Conservation (phyloP, 2,888 invertebrate species). For the Sinodicranocentrus sp. region DNA sequence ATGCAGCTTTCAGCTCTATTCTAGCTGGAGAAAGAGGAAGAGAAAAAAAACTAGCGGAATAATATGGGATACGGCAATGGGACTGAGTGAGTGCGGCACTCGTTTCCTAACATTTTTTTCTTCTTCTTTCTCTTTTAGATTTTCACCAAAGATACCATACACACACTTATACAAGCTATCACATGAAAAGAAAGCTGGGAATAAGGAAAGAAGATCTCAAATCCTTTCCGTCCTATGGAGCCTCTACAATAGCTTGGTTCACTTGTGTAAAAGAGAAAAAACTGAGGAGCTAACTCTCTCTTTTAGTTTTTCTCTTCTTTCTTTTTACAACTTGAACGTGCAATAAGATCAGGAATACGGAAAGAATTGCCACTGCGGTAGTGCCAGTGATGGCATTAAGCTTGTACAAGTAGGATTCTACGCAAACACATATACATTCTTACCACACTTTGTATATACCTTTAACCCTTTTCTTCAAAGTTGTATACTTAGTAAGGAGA, state of each 20-base stretch:
- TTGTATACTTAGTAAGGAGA: no score
- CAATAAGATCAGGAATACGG: constrained; percentile 44
- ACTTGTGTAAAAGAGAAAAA: background rate
- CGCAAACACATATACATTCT: no score
- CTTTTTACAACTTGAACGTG: constrained; percentile 49
- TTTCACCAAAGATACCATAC: background rate
- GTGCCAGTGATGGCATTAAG: constrained; percentile 34
- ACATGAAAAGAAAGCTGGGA: constrained; percentile 11
- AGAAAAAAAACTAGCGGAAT: constrained; percentile 29
- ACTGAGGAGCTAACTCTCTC: background rate
- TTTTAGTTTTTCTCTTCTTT: constrained; percentile 26
- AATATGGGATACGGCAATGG: constrained; percentile 37
- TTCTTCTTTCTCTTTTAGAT: constrained; percentile 20
- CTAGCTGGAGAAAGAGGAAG: constrained; percentile 6
- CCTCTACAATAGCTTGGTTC: background rate
- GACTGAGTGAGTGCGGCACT: constrained; percentile 37
- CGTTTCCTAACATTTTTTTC: constrained; percentile 47
- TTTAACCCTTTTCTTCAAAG: no score
- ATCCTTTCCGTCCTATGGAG: constrained; percentile 53
- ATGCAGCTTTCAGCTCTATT: constrained; percentile 61
- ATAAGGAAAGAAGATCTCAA: constrained; percentile 59
- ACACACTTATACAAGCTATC: no score
- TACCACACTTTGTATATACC: no score
- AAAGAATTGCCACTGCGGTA: constrained; percentile 61
- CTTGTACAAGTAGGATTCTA: no score